These are phyloP conservation scores for Sitta carolinensis DNA, from an alignment of 2,797 vertebrate genomes.

Conservation along the genomic window DNA sequence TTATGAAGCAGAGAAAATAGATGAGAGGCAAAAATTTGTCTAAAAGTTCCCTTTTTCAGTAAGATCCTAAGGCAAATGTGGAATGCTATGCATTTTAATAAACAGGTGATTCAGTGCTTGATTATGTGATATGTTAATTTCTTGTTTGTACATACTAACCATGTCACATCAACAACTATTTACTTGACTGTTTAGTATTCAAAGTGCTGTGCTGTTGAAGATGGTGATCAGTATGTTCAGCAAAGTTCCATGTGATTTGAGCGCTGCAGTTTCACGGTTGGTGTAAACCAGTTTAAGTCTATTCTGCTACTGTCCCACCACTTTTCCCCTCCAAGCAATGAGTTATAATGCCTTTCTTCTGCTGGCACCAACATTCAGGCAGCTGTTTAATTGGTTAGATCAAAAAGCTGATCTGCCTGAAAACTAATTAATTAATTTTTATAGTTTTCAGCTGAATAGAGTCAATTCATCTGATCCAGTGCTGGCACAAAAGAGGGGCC, in stretches of 20 bases:
- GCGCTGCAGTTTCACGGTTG: conserved; percentile 9
- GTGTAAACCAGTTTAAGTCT: background rate
- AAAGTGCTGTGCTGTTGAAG: background rate
- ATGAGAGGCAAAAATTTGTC: background rate
- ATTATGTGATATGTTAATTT: background rate
- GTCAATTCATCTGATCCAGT: conserved; percentile 33
- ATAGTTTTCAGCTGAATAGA: conserved; percentile 29
- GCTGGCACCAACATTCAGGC: background rate
- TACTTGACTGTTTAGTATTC: background rate
- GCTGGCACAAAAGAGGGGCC: background rate
- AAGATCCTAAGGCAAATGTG: background rate
- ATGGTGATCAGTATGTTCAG: background rate
- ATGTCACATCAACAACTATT: background rate
- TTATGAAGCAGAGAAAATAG: background rate
- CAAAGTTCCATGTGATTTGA: background rate
- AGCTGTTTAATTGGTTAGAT: conserved; percentile 21
- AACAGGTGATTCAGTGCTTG: background rate
- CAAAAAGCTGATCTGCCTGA: conserved; percentile 38
- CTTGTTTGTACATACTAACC: background rate
- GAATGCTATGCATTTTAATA: background rate
- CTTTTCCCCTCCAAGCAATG: background rate
- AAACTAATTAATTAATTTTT: conserved; percentile 53
- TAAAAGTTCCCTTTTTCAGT: background rate
- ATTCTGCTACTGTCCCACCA: conserved; percentile 32
- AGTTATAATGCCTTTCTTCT: conserved; percentile 18